Evolutionary conservation across 2,888 invertebrate genomes (phyloP).

Genomic region (Tetheella fluctuosa): DNA sequence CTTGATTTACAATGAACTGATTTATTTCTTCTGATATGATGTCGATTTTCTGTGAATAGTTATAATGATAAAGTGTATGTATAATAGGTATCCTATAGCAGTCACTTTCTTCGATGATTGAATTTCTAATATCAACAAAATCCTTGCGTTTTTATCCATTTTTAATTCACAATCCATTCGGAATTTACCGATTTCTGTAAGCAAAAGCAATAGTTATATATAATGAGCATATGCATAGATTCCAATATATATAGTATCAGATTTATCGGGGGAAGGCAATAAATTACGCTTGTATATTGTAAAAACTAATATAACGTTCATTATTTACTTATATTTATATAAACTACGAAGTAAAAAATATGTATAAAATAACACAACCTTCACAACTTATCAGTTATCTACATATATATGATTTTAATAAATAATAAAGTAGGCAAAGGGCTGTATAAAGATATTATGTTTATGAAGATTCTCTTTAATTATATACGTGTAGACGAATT

Average conservation of each 20-base stretch:
- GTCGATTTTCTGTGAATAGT: constrained; percentile 17
- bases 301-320: constrained; percentile 66
- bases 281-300: constrained; percentile 87
- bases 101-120: not conserved
- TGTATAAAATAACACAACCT: constrained; percentile 24
- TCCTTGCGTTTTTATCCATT: not conserved
- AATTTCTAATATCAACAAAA: not conserved
- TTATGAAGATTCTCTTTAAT: constrained; percentile 44
- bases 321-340: constrained; percentile 31
- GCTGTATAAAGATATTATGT: constrained; percentile 56
- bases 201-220: constrained; percentile 14
- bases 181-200: not conserved
- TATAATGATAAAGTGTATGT: constrained; percentile 16
- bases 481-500: constrained; percentile 47
- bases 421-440: constrained; percentile 51
- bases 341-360: constrained; percentile 29
- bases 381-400: constrained; percentile 14
- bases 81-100: not conserved
- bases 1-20: constrained; percentile 27
- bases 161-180: not conserved
- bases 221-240: constrained; percentile 17
- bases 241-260: constrained; percentile 45
- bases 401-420: constrained; percentile 22
- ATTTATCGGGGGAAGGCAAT: constrained; percentile 87
- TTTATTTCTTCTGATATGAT: constrained; percentile 14